These are phyloP conservation scores for Prunella fulvescens DNA, from an alignment of 2,113 vertebrate genomes.

Conservation along the genomic window DNA sequence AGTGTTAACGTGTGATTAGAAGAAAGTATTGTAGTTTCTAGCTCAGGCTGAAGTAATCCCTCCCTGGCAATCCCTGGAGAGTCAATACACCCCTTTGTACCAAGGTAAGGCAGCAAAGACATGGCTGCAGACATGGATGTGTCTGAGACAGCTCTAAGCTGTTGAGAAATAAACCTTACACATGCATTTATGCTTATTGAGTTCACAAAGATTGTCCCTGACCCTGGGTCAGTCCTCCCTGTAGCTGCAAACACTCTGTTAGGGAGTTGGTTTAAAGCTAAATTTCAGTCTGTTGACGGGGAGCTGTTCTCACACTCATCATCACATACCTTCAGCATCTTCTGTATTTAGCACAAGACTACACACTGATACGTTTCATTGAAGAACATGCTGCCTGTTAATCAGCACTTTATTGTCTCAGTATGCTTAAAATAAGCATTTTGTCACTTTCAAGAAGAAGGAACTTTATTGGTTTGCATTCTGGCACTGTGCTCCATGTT, in stretches of 20 bases:
- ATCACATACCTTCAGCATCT: not conserved
- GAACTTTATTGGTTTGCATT: slow-evolving; percentile 45
- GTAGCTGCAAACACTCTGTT: not conserved
- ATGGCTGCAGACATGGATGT: not conserved
- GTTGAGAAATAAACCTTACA: not conserved
- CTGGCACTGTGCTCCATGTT: slow-evolving; percentile 13
- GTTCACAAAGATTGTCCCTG: not conserved
- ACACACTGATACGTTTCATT: not conserved
- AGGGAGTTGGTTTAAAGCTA: not conserved
- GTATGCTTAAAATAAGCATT: slow-evolving; percentile 54
- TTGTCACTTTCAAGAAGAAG: slow-evolving; percentile 32
- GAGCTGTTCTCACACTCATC: not conserved
- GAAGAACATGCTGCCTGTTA: slow-evolving; percentile 38
- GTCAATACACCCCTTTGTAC: not conserved
- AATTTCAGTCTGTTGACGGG: not conserved
- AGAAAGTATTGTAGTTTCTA: not conserved
- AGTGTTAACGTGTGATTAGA: slow-evolving; percentile 4
- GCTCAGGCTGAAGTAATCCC: not conserved
- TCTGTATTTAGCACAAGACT: not conserved
- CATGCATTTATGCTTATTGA: not conserved
- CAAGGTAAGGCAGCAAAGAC: not conserved
- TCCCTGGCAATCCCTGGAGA: not conserved
- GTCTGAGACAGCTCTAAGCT: not conserved
- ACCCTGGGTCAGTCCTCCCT: not conserved
- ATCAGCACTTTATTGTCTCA: slow-evolving; percentile 51